A percentile compares a stretch with the other conserved stretches of the same genome.
Conservation (phyloP, 2,113 vertebrate genomes). For the Probosciger aterrimus region DNA sequence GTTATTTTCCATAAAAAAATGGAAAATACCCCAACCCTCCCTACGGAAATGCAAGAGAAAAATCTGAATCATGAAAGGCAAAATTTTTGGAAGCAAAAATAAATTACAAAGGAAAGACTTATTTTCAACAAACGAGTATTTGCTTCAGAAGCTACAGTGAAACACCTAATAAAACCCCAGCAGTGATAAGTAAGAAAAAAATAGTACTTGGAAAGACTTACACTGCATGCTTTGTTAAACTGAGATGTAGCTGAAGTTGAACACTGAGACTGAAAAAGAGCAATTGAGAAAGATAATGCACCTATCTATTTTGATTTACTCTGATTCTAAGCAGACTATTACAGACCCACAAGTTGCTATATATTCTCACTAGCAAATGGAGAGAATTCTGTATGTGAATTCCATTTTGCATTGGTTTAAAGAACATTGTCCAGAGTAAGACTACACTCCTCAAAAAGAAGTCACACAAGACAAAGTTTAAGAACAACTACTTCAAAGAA, state of each 20-base stretch:
- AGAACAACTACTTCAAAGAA: not conserved
- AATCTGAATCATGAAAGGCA: not conserved
- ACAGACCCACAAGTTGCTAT: not conserved
- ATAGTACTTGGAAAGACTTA: not conserved
- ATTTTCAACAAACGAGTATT: not conserved
- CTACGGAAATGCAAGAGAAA: not conserved
- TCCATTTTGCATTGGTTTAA: not conserved
- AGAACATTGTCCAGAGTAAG: not conserved
- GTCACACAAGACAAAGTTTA: not conserved
- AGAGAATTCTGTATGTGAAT: not conserved
- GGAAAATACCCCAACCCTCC: not conserved
- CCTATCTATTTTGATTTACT: not conserved
- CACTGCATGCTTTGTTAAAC: not conserved
- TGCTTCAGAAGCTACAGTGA: not conserved
- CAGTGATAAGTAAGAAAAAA: not conserved
- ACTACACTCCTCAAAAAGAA: not conserved
- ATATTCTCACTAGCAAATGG: not conserved
- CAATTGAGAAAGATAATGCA: not conserved
- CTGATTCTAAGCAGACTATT: not conserved
- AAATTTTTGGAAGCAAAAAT: not conserved
- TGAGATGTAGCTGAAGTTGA: not conserved
- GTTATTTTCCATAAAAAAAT: not conserved
- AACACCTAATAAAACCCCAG: not conserved
- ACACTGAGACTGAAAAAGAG: not conserved
- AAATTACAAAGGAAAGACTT: not conserved